Evolutionary conservation across 2,888 invertebrate genomes (phyloP).

Genomic region (Dendrolimus houi): DNA sequence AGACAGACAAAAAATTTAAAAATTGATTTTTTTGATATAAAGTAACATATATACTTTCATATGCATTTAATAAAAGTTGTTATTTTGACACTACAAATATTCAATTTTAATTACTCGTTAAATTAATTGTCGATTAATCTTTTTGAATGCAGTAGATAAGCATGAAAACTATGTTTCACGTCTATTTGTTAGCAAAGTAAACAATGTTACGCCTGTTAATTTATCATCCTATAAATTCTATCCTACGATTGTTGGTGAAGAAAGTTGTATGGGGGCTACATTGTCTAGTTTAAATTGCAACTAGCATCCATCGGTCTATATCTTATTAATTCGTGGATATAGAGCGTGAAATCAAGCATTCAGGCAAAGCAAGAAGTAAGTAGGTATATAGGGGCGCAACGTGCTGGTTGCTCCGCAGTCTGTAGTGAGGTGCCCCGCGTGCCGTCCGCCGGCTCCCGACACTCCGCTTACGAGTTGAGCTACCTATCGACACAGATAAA

Average conservation of each 20-base stretch:
- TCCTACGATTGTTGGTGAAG: constrained; percentile 17
- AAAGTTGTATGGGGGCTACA: constrained; percentile 35
- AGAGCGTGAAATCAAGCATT: constrained; percentile 70
- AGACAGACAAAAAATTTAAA: no score
- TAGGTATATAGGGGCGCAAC: constrained; percentile 64
- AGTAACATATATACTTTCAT: no score
- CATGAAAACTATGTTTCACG: no score
- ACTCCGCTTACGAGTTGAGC: constrained; percentile 18
- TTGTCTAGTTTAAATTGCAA: constrained; percentile 22
- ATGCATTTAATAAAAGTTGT: no score
- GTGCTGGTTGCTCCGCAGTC: constrained; percentile 47
- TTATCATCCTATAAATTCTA: constrained; percentile 4
- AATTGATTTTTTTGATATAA: no score
- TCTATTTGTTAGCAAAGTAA: no score
- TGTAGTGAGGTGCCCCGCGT: constrained; percentile 36
- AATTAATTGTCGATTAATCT: no score
- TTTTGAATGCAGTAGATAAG: no score
- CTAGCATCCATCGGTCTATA: constrained; percentile 26
- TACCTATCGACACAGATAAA: constrained; percentile 37
- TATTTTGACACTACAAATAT: no score
- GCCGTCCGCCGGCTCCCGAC: constrained; percentile 27
- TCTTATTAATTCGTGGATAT: constrained; percentile 62
- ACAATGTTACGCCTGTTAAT: constrained; percentile 17
- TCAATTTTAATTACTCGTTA: no score
- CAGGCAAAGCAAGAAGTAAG: constrained; percentile 59